phyloP scores from a whole-genome alignment of 2,113 vertebrate species.

The Chloropsis hardwickii region DNA sequence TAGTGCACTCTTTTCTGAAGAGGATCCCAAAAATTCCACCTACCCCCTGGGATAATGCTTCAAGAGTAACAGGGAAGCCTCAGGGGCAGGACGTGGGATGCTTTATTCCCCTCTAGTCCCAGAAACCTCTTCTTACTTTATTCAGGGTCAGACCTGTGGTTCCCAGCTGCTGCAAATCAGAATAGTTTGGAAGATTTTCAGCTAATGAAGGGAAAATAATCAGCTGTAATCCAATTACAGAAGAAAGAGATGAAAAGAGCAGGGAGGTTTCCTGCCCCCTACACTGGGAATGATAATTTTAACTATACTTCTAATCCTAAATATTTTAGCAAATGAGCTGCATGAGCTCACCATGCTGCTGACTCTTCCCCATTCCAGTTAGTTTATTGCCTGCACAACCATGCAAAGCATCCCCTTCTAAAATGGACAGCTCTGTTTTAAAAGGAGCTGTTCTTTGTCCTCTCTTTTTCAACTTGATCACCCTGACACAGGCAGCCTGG shows the following conservation, averaged over 20 bases:
- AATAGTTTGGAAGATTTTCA: not conserved
- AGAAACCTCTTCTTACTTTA: not conserved
- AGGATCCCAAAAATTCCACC: not conserved
- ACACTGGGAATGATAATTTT: not conserved
- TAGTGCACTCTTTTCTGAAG: not conserved
- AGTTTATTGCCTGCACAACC: conserved; percentile 27
- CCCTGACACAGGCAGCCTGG: not conserved
- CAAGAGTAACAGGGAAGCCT: not conserved
- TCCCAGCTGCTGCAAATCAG: not conserved
- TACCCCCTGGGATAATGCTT: not conserved
- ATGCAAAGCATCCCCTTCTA: not conserved
- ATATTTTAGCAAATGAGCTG: not conserved
- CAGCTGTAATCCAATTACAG: not conserved
- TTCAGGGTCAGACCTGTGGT: not conserved
- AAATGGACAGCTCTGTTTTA: conserved; percentile 31
- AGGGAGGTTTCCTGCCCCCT: not conserved
- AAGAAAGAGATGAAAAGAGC: not conserved
- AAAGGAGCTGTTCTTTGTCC: conserved; percentile 39
- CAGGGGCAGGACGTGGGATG: accelerated
- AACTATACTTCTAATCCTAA: not conserved
- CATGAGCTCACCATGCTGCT: not conserved
- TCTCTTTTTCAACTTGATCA: not conserved
- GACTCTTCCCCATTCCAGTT: not conserved
- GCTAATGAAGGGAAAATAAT: not conserved
- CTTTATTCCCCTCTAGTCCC: not conserved